Conservation (phyloP, 2,113 vertebrate species). For the Paradoxurus hermaphroditus region DNA sequence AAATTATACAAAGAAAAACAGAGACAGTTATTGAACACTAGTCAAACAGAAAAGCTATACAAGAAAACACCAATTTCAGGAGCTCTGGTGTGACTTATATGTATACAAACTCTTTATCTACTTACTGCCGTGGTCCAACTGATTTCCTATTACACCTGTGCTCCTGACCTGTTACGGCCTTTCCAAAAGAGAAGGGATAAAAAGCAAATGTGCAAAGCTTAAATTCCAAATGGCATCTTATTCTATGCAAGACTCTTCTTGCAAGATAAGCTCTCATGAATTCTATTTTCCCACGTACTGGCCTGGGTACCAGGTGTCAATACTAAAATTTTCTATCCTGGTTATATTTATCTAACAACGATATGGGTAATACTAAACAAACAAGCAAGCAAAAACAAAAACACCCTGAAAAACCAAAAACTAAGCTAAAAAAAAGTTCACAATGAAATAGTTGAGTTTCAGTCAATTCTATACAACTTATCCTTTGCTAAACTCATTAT, state of each 20-base stretch:
- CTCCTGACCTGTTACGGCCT: neutral
- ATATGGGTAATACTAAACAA: conserved; percentile 45
- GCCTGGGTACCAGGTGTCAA: neutral
- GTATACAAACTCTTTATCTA: neutral
- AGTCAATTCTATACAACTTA: conserved; percentile 47
- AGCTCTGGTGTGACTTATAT: neutral
- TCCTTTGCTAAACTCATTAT: conserved; percentile 49
- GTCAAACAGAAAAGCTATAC: neutral
- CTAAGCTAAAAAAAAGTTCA: neutral
- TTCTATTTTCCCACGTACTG: neutral
- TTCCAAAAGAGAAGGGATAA: neutral
- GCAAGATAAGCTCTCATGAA: neutral
- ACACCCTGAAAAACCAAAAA: too few relatives aligned
- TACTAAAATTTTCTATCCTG: conserved; percentile 57
- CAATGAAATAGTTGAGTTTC: conserved; percentile 61
- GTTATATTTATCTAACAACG: conserved; percentile 69
- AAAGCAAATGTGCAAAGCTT: neutral
- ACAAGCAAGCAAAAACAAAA: neutral
- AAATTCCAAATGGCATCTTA: neutral
- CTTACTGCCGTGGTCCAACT: neutral
- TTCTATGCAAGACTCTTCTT: neutral
- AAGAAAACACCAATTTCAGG: neutral
- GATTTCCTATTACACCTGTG: neutral
- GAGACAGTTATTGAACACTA: neutral
- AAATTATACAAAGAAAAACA: neutral